These are phyloP conservation scores for Neostethus bicornis DNA, from an alignment of 2,797 vertebrate species.

Conservation along the genomic window DNA sequence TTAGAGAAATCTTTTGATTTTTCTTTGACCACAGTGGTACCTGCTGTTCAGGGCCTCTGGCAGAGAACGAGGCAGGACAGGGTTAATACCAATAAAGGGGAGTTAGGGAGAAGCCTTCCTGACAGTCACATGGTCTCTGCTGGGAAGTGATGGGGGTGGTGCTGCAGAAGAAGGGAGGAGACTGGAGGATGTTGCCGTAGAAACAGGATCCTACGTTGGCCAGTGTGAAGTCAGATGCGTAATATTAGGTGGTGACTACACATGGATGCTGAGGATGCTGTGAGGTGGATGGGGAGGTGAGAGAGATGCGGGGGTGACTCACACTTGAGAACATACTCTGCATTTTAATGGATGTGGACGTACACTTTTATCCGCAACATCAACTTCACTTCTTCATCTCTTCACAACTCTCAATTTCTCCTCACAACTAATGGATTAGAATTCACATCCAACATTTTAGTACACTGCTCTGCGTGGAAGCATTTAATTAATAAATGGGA, in stretches of 20 bases:
- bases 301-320: slow-evolving; percentile 62
- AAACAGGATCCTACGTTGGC: slow-evolving; percentile 79
- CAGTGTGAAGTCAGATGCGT: slow-evolving; percentile 79
- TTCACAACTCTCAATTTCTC: slow-evolving; percentile 12
- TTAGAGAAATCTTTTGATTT: slow-evolving; percentile 56
- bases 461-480: slow-evolving; percentile 20
- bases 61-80: slow-evolving; percentile 54
- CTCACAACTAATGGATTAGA: not conserved
- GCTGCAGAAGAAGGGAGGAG: slow-evolving; percentile 54
- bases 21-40: slow-evolving; percentile 58
- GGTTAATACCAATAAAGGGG: slow-evolving; percentile 77
- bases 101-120: slow-evolving; percentile 74
- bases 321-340: slow-evolving; percentile 64
- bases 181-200: slow-evolving; percentile 76
- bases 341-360: slow-evolving; percentile 73
- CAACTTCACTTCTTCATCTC: slow-evolving; percentile 7
- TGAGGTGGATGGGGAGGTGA: slow-evolving; percentile 53
- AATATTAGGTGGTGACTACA: slow-evolving; percentile 79
- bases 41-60: slow-evolving; percentile 56
- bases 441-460: slow-evolving; percentile 24
- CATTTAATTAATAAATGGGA: slow-evolving; percentile 59
- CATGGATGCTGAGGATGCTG: slow-evolving; percentile 68
- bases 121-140: slow-evolving; percentile 77
- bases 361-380: slow-evolving; percentile 31
- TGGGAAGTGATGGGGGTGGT: slow-evolving; percentile 57